Conservation (phyloP, 2,888 invertebrate species). For the Synergus itoensis region DNA sequence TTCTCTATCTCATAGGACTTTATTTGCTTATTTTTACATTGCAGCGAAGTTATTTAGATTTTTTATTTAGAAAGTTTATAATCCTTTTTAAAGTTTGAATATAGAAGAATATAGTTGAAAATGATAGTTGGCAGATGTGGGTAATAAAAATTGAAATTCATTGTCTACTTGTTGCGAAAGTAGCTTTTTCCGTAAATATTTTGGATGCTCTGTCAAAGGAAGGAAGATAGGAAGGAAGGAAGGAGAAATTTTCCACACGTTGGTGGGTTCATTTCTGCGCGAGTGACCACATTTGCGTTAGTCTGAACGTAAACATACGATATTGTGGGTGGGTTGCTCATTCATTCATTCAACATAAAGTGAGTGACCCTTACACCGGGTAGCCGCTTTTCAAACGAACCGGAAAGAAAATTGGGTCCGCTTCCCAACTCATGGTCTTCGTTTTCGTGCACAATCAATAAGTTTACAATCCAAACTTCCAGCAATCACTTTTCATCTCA, state of each 20-base stretch:
- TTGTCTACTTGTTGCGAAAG: neutral
- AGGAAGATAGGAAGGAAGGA: slow-evolving; percentile 14
- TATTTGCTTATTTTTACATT: neutral
- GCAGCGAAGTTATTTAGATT: neutral
- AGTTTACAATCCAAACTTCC: neutral
- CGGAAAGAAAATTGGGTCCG: slow-evolving; percentile 26
- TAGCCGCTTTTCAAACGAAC: slow-evolving; percentile 20
- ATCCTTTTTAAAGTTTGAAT: neutral
- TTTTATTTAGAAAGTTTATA: neutral
- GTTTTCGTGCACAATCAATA: slow-evolving; percentile 15
- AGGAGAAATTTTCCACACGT: neutral
- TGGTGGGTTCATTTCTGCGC: neutral
- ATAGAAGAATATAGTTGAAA: neutral
- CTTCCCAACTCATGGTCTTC: neutral
- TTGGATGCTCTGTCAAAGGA: neutral
- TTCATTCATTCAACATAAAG: neutral
- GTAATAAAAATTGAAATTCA: neutral
- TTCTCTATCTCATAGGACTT: no score
- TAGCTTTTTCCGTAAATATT: neutral
- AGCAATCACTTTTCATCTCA: no score
- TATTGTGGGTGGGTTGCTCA: neutral
- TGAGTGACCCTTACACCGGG: neutral
- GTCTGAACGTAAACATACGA: slow-evolving; percentile 15
- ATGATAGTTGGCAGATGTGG: neutral
- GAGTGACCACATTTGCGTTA: neutral